These are phyloP conservation scores for Coendou prehensilis DNA, from an alignment of 2,797 vertebrate species.

Conservation along the genomic window DNA sequence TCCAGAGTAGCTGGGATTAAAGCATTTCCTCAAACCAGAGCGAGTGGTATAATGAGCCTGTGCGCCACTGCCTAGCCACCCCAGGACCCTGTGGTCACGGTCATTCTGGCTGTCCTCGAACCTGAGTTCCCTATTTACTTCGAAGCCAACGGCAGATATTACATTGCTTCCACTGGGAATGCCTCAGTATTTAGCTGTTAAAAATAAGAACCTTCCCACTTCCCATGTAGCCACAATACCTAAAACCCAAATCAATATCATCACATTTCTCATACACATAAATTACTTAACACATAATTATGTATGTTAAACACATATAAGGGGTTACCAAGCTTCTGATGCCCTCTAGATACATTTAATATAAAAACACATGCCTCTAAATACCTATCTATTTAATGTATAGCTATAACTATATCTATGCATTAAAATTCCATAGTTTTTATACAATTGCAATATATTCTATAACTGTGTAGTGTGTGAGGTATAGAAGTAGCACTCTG, in stretches of 20 bases:
- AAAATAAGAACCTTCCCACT: not conserved
- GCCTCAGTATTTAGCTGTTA: not conserved
- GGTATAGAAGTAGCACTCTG: not conserved
- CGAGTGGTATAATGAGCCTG: not conserved
- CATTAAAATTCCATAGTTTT: not conserved
- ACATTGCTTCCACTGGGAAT: not conserved
- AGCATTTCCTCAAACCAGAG: not conserved
- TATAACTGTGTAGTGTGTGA: not conserved
- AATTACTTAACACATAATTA: not conserved
- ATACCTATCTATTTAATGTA: not conserved
- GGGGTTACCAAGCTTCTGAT: not conserved
- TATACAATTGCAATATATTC: not conserved
- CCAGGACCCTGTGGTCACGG: not conserved
- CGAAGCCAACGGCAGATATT: not conserved
- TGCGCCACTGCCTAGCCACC: not conserved
- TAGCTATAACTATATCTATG: not conserved
- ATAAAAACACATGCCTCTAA: not conserved
- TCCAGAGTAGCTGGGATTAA: not conserved
- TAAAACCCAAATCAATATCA: not conserved
- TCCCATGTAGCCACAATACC: not conserved
- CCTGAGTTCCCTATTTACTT: not conserved
- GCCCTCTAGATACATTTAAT: not conserved
- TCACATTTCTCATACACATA: not conserved
- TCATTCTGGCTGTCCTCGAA: not conserved
- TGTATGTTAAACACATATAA: not conserved